A percentile compares a stretch with the other conserved stretches of the same genome.
These are phyloP conservation scores for Motacilla alba DNA, from an alignment of 2,113 vertebrate species.

Conservation along the genomic window DNA sequence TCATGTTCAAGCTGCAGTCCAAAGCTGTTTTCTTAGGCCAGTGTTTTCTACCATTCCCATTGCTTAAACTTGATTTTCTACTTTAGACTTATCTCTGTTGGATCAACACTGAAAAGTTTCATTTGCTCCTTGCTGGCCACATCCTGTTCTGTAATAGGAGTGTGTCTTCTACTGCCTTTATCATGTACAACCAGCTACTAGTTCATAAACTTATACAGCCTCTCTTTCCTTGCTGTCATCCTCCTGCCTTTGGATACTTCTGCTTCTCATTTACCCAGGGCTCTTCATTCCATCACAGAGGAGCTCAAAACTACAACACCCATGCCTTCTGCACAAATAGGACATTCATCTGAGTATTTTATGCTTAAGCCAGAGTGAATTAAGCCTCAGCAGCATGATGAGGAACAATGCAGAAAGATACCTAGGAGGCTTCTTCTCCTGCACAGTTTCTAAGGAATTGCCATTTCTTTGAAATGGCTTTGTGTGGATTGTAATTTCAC, in stretches of 20 bases:
- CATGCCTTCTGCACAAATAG: neutral
- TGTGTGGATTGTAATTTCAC: neutral
- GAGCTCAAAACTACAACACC: rapidly evolving
- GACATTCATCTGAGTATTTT: neutral
- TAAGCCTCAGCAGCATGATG: neutral
- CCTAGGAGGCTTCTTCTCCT: neutral
- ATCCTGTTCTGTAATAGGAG: neutral
- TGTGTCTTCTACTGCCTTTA: neutral
- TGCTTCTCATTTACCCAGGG: neutral
- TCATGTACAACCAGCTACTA: neutral
- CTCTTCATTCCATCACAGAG: neutral
- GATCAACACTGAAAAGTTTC: neutral
- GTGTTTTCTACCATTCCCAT: neutral
- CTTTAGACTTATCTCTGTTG: neutral
- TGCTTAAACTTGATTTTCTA: neutral
- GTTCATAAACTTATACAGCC: neutral
- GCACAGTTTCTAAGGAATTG: neutral
- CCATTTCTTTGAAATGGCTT: neutral
- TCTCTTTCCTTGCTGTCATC: neutral
- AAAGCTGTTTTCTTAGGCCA: neutral
- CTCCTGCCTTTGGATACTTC: neutral
- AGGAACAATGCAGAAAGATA: neutral
- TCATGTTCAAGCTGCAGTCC: neutral
- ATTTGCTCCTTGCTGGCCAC: neutral
- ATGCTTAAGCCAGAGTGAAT: neutral